Evolutionary conservation across 1,140 invertebrate species (phyloP), one percentile per base, ranked within the genome.

Genomic region (Drosophila tristis): DNA sequence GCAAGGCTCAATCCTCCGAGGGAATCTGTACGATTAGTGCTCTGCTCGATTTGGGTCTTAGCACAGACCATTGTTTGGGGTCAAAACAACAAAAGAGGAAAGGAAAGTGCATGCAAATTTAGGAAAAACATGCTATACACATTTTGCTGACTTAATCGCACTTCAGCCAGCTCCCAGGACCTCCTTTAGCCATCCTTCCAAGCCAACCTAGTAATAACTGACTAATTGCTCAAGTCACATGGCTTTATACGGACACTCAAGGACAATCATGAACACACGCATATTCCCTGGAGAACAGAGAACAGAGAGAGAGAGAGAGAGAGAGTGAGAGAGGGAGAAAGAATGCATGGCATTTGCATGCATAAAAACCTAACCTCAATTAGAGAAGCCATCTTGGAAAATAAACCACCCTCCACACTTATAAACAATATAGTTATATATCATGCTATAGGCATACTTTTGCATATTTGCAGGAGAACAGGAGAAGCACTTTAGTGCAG

Each of bases 191-290:
- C 49, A 49, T 42, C 13, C 29, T 31, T 31, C 23, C 35, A 43
- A 20, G 26, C 8, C 48, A 54, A 66, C 65, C 79, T 56, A 81
- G 82, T 78, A 74, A 86, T 87, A 82, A 81, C 81, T 81, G 82
- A 86, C 81, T 86, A 86, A 86, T 86, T 86, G 81, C 82, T 87
- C 50, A 65, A 76, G 75, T 75, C 49, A 29, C 76, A 81, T 74
- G 60, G 64, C 71, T 48, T 23, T 55, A 67, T 54, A 55, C 43
- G 16, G 63, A 74, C 71, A 71, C 64, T 65, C 44, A 64, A 11
- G 45, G 44, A 29, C 54, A 57, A 23, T 7, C 7, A 29, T 29
- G 26, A 29, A 64, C 62, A 48, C 63, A 70, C 63, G 66, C 66
- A 57, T 51, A 48, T 5, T 57, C 53, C 48, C 35, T 2, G 2